Evolutionary conservation across 2,113 vertebrate species (phyloP), one percentile per base, ranked within the genome.

Genomic region (Lagopus muta): DNA sequence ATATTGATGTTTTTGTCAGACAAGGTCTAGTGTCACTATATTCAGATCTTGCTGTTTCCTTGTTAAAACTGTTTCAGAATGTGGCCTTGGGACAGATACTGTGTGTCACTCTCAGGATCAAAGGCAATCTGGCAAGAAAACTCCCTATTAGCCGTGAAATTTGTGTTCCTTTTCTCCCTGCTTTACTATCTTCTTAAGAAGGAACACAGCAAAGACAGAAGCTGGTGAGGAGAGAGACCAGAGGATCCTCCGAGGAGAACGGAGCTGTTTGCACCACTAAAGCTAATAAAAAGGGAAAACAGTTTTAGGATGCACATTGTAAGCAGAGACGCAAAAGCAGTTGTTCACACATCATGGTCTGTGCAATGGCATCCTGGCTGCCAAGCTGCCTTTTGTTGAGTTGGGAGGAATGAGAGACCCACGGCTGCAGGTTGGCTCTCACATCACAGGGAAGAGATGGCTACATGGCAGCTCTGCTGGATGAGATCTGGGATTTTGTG

Each of bases 1-100:
- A 95, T 98, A 98, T 98, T 91, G 97, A 98, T 94, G 95, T 91
- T 97, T 97, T 96, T 95, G 95, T 97, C 96, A 96, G 96, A 97
- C 96, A 97, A 97, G 97, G 96, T 97, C 97, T 97, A 96, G 96
- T 97, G 97, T 96, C 96, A 95, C 96, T 96, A 89, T 96, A 97
- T 96, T 97, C 95, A 97, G 97, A 97, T 97, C 89, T 91, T 86
- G 82, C 90, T 95, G 65, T 92, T 97, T 96, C 83, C 94, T 97
- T 97, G 89, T 97, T 98, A 97, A 97, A 97, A 97, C 90, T 17
- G 55, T 96, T 97, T 92, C n/a, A 22, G 96, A 96, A 93, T 77
- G 91, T 96, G 93, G 96, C 96, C 93, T 97, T 97, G 93, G 94
- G 95, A 97, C 93, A 98, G 86, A 96, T 58, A 82, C 61, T 15